phyloP scores from a whole-genome alignment of 2,888 invertebrate species.

The Thecophora atra region DNA sequence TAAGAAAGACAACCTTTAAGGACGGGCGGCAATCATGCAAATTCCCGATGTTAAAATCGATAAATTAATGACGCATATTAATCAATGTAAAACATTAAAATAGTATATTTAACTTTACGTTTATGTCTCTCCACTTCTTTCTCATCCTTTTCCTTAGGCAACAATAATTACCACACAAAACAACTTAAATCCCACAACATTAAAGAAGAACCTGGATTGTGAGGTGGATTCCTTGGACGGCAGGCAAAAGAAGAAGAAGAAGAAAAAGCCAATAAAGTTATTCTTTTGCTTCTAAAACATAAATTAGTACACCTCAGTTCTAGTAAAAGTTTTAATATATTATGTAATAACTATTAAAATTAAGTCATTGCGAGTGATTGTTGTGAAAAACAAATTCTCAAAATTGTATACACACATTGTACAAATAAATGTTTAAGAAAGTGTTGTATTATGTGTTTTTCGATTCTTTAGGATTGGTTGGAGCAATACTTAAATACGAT shows the following conservation, averaged over 20 bases:
- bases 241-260: slow-evolving; percentile 39
- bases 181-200: slow-evolving; percentile 34
- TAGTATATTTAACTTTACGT: no score
- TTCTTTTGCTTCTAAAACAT: slow-evolving; percentile 46
- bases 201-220: slow-evolving; percentile 6
- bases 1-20: no score
- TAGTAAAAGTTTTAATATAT: not conserved
- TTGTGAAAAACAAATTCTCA: slow-evolving; percentile 9
- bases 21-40: no score
- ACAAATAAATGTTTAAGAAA: not conserved
- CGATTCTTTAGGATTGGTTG: not conserved
- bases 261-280: slow-evolving; percentile 46
- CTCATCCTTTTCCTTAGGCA: slow-evolving; percentile 6
- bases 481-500: not conserved
- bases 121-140: not conserved
- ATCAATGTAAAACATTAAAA: no score
- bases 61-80: no score
- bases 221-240: slow-evolving; percentile 34
- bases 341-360: not conserved
- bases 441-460: not conserved
- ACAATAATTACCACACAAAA: not conserved
- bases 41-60: no score
- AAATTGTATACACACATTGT: slow-evolving; percentile 21
- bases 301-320: not conserved
- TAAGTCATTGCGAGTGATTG: not conserved